Base-by-base conservation (phyloP, 2,113 vertebrate species). In the Archocentrus centrarchus region DNA sequence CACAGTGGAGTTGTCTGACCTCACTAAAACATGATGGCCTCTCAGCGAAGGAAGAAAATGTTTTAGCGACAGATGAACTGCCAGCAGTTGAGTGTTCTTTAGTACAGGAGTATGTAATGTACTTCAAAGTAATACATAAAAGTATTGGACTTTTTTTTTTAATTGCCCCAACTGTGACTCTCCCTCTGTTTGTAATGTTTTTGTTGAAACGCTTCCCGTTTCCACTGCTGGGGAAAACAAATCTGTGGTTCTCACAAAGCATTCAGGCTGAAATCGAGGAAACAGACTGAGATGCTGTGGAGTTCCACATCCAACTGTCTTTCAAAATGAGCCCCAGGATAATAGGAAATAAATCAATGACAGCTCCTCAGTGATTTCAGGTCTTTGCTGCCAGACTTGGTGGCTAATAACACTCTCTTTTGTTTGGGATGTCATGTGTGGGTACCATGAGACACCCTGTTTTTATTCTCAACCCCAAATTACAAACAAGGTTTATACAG, bases 261-360 rank as follows among this genome's bases (percentile, higher is more conserved):
- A 64, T 47, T 8, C 50, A 32, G 44, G 24, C 44, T 73, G 13
- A 73, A 73, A 32, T 55, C 10, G 30, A 32, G 22, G 22, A 27
- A 2, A 27, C 39, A 17, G 9, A 55, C 58, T 1, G 37, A 41
- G 20, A 14, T 1, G 0, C 10, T 3, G 0, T 58, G 3, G 7
- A 2, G 2, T 11, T 64, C 11, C 20, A 55, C 17, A 2, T 32
- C 53, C 53, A 7, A 4, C 5, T 55, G 8, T 17, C 44, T 11
- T 75, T 32, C n/a, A 22, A n/a, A 37, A 47, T 11, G 14, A 20
- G 14, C 0, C 10, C 1, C 1, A 0, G 24, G 1, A 24, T 1
- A 1, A 7, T 22, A 75, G 55, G 10, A 5, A 58, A 41, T 24
- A 5, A 47, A 68, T 50, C 2, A 4, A 10, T 63, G 32, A 63